Evolutionary conservation across 2,113 vertebrate species (phyloP).

Genomic region (Anarrhichthys ocellatus): DNA sequence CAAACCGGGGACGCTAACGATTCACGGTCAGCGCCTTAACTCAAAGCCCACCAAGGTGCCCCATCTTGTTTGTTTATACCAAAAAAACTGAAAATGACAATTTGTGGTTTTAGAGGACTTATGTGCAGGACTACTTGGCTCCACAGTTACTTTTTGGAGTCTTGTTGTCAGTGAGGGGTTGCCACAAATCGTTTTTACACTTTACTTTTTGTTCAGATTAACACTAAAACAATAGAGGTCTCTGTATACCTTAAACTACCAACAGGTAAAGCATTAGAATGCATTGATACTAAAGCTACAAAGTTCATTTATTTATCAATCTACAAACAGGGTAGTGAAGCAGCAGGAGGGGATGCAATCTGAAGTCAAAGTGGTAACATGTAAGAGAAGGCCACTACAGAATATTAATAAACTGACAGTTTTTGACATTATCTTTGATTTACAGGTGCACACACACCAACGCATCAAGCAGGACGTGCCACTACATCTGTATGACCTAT

Average conservation of each 20-base stretch:
- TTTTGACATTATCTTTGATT: conserved; percentile 29
- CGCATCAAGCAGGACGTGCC: background rate
- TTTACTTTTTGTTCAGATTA: too few relatives aligned
- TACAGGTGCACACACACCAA: conserved; percentile 7
- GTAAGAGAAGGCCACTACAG: conserved; percentile 3
- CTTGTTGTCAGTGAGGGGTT: background rate
- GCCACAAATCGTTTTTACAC: too few relatives aligned
- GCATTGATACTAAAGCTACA: too few relatives aligned
- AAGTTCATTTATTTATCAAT: too few relatives aligned
- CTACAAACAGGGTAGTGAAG: too few relatives aligned
- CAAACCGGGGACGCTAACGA: too few relatives aligned
- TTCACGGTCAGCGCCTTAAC: too few relatives aligned
- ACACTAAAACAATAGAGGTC: too few relatives aligned
- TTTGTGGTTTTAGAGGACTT: background rate
- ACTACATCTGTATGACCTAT: conserved; percentile 7
- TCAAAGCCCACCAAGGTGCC: background rate
- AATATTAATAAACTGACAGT: conserved; percentile 17
- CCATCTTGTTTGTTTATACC: background rate
- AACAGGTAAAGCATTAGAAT: too few relatives aligned
- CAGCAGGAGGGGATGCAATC: background rate
- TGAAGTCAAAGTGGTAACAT: background rate
- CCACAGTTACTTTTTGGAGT: background rate
- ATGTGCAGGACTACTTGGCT: background rate
- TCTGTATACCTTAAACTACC: too few relatives aligned
- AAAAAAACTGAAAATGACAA: too few relatives aligned